Evolutionary conservation across 2,113 vertebrate genomes (phyloP).

Genomic region (Thunnus thynnus): DNA sequence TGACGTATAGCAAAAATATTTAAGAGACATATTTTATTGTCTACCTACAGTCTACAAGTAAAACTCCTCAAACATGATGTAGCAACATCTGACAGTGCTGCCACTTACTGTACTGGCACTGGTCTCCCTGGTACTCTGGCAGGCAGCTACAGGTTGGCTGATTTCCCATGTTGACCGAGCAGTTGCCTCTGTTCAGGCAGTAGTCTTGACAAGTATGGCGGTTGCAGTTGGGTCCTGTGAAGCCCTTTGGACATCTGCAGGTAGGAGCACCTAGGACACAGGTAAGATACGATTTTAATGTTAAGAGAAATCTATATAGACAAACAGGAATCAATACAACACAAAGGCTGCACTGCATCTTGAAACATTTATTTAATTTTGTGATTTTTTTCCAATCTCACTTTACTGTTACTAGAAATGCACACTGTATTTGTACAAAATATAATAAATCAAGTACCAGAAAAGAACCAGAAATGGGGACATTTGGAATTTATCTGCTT

Average conservation of each 20-base stretch:
- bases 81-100: background rate
- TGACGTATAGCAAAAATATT: too few relatives aligned
- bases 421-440: background rate
- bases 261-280: slow-evolving; percentile 89
- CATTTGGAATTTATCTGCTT: too few relatives aligned
- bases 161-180: slow-evolving; percentile 93
- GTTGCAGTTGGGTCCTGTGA: slow-evolving; percentile 92
- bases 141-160: slow-evolving; percentile 93
- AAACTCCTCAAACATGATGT: background rate
- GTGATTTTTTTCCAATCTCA: background rate
- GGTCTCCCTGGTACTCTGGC: slow-evolving; percentile 89
- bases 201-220: slow-evolving; percentile 90
- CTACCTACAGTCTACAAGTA: background rate
- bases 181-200: slow-evolving; percentile 92
- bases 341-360: background rate
- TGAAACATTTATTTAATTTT: background rate
- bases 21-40: background rate
- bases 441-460: background rate
- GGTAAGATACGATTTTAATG: background rate
- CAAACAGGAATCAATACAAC: background rate
- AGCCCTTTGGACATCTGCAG: slow-evolving; percentile 94
- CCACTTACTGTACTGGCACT: slow-evolving; percentile 96
- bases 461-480: too few relatives aligned
- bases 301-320: background rate
- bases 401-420: background rate